Evolutionary conservation across 30 jellyfish, hydroid and myxozoan genomes (phyloP).

Genomic region (Aurelia aurita complex sp. Pacific): DNA sequence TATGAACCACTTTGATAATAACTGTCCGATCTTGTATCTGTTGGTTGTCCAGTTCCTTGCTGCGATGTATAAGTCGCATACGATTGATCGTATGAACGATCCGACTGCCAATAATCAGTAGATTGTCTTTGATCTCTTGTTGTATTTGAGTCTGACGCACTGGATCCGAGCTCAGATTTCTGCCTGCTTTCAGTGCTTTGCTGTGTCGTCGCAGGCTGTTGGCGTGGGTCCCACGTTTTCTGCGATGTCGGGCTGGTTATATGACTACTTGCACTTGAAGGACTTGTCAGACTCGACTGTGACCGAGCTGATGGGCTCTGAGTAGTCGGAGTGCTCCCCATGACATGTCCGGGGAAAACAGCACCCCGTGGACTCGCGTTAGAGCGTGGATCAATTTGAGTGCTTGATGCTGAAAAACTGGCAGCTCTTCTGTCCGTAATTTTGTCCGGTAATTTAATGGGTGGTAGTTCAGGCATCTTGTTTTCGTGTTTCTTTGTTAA

Average conservation of each 20-base stretch:
- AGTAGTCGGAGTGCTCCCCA: slow-evolving; percentile 20
- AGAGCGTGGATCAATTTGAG: slow-evolving; percentile 56
- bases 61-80: slow-evolving; percentile 11
- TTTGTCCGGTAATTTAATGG: slow-evolving; percentile 75
- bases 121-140: background rate
- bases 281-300: slow-evolving; percentile 44
- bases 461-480: slow-evolving; percentile 92
- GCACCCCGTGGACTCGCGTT: slow-evolving; percentile 42
- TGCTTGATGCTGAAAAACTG: slow-evolving; percentile 18
- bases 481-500: slow-evolving; percentile 63
- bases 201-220: background rate
- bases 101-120: slow-evolving; percentile 27
- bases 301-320: slow-evolving; percentile 46
- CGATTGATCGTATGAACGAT: slow-evolving; percentile 8
- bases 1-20: slow-evolving; percentile 30
- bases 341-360: slow-evolving; percentile 1
- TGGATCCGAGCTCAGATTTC: background rate
- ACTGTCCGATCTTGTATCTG: background rate
- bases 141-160: slow-evolving; percentile 3
- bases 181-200: background rate
- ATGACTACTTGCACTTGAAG: slow-evolving; percentile 33
- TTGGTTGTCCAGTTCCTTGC: slow-evolving; percentile 17
- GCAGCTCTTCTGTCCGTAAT: slow-evolving; percentile 33
- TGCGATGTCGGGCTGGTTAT: slow-evolving; percentile 28
- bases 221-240: slow-evolving; percentile 29